These are phyloP conservation scores for Adelphocoris suturalis DNA, from an alignment of 2,888 invertebrate species.

Conservation along the genomic window DNA sequence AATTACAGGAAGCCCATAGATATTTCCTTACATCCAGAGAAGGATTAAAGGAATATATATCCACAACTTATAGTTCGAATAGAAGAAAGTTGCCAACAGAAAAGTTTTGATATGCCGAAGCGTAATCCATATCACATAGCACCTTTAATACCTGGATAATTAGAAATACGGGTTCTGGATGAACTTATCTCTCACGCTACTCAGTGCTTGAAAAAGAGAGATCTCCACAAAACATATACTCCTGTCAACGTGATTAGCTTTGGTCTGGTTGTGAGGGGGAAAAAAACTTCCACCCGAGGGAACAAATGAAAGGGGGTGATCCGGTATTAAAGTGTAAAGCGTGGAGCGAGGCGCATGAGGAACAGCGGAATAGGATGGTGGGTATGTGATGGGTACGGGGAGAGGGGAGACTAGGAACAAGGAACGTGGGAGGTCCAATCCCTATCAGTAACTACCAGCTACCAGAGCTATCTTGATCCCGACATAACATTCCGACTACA, in stretches of 20 bases:
- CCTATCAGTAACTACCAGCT: conserved; percentile 54
- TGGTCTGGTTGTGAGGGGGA: conserved; percentile 3
- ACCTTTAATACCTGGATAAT: neutral
- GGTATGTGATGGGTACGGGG: neutral
- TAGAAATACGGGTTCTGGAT: neutral
- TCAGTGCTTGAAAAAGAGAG: neutral
- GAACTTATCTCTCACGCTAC: conserved; percentile 20
- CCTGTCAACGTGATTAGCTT: conserved; percentile 30
- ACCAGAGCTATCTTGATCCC: conserved; percentile 45
- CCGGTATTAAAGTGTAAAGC: conserved; percentile 18
- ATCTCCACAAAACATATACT: conserved; percentile 15
- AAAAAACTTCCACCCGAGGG: conserved; percentile 35
- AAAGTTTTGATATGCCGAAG: no score
- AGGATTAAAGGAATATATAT: no score
- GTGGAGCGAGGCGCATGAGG: conserved; percentile 32
- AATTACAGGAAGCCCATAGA: no score
- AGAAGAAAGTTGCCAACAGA: no score
- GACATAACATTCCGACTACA: conserved; percentile 49
- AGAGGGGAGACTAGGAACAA: conserved; percentile 19
- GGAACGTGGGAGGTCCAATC: conserved; percentile 54
- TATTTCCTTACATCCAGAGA: no score
- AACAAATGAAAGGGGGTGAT: conserved; percentile 17
- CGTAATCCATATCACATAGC: neutral
- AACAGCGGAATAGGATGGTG: neutral
- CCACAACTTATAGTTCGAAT: no score